Conservation (phyloP, 2,113 vertebrate genomes). For the Microtus montanus region DNA sequence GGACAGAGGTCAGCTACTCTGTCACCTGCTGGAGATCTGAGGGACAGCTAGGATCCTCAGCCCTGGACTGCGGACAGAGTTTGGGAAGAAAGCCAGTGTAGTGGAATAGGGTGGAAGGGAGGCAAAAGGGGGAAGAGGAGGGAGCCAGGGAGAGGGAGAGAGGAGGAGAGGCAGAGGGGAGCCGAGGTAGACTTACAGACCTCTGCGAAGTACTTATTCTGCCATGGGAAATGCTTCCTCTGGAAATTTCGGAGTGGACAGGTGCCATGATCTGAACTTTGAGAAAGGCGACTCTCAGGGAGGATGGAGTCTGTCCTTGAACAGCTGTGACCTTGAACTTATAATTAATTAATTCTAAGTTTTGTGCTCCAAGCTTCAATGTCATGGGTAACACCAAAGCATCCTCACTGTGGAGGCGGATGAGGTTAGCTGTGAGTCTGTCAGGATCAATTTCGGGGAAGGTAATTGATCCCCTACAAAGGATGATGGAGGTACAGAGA, state of each 20-base stretch:
- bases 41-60: background rate
- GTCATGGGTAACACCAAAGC: constrained; percentile 1
- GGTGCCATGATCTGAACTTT: background rate
- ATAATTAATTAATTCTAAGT: constrained; percentile 63
- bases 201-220: background rate
- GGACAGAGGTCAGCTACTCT: background rate
- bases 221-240: background rate
- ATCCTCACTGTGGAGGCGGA: background rate
- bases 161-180: too few species aligned
- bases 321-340: constrained; percentile 63
- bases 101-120: background rate
- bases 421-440: constrained; percentile 28
- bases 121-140: fast-evolving
- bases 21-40: background rate
- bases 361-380: constrained; percentile 37
- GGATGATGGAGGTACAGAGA: background rate
- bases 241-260: background rate
- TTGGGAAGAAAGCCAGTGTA: background rate
- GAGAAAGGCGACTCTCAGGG: background rate
- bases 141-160: background rate
- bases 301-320: background rate
- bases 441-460: constrained; percentile 20
- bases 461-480: constrained; percentile 36
- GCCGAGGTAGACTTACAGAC: background rate
- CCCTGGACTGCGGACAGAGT: background rate